Evolutionary conservation across 2,797 vertebrate genomes (phyloP).

Genomic region (Acanthopagrus latus): DNA sequence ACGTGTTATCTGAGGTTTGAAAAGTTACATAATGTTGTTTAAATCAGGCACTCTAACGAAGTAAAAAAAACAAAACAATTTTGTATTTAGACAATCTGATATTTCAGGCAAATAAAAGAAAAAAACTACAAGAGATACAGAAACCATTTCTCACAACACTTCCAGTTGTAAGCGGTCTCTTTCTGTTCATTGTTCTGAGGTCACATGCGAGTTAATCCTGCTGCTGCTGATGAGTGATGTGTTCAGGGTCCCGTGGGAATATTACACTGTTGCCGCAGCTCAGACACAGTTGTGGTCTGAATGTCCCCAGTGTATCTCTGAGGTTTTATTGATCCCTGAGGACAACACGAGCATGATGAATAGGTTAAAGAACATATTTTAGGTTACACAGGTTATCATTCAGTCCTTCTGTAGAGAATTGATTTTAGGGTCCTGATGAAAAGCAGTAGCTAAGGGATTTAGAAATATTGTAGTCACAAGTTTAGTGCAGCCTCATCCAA

Average conservation of each 20-base stretch:
- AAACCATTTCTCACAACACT: neutral
- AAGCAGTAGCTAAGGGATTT: neutral
- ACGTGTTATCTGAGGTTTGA: too few species aligned
- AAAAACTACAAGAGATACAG: neutral
- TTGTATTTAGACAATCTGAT: neutral
- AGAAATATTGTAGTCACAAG: neutral
- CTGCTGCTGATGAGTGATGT: neutral
- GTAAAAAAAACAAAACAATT: neutral
- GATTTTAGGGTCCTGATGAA: neutral
- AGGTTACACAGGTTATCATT: neutral
- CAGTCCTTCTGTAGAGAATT: neutral
- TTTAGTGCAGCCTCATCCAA: neutral
- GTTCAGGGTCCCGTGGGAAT: neutral
- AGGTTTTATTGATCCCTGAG: constrained; percentile 33
- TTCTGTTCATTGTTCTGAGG: neutral
- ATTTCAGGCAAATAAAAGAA: neutral
- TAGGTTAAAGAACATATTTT: constrained; percentile 1
- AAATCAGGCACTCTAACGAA: neutral
- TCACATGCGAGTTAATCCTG: constrained; percentile 8
- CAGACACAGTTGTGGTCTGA: constrained; percentile 7
- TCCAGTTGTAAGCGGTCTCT: neutral
- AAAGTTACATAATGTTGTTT: too few species aligned
- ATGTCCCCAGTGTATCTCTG: constrained; percentile 8
- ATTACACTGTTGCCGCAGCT: constrained; percentile 14
- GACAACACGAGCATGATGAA: constrained; percentile 24